Percentiles rank a stretch among this genome's conserved stretches.
Evolutionary conservation across 2,113 vertebrate species (phyloP).

Genomic region (Limanda limanda): DNA sequence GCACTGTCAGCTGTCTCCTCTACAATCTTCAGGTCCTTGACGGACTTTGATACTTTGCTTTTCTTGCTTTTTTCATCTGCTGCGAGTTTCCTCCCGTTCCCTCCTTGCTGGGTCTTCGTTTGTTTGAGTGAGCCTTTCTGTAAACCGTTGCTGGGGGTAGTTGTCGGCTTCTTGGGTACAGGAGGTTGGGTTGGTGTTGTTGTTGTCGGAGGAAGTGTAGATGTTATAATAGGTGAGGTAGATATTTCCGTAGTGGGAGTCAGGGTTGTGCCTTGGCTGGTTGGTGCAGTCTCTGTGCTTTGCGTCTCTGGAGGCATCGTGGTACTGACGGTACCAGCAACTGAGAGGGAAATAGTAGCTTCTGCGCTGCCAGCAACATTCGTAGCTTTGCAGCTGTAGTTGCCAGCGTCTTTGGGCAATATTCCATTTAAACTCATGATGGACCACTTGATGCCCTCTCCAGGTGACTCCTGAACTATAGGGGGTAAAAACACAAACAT

Average conservation of each 20-base stretch:
- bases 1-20: conserved; percentile 88
- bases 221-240: neutral
- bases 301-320: conserved; percentile 71
- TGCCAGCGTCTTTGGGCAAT: conserved; percentile 88
- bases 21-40: conserved; percentile 87
- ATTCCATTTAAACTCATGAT: conserved; percentile 93
- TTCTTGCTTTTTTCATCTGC: conserved; percentile 76
- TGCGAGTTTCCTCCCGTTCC: conserved; percentile 72
- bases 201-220: conserved; percentile 41
- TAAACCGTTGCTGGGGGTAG: conserved; percentile 53
- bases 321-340: conserved; percentile 84
- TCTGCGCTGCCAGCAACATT: conserved; percentile 90
- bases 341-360: conserved; percentile 87
- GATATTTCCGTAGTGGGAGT: conserved; percentile 13
- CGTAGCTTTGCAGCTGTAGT: conserved; percentile 94
- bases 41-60: conserved; percentile 65
- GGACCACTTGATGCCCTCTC: conserved; percentile 93
- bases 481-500: conserved; percentile 49
- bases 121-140: conserved; percentile 73
- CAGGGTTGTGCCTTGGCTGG: conserved; percentile 51
- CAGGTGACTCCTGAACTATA: conserved; percentile 94
- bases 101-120: conserved; percentile 63
- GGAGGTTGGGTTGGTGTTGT: conserved; percentile 37
- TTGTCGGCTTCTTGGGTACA: conserved; percentile 35
- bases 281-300: conserved; percentile 19